Percentiles rank a stretch among this genome's conserved stretches.
Conservation (phyloP, 2,888 invertebrate genomes). For the Pharmacophagus antenor region DNA sequence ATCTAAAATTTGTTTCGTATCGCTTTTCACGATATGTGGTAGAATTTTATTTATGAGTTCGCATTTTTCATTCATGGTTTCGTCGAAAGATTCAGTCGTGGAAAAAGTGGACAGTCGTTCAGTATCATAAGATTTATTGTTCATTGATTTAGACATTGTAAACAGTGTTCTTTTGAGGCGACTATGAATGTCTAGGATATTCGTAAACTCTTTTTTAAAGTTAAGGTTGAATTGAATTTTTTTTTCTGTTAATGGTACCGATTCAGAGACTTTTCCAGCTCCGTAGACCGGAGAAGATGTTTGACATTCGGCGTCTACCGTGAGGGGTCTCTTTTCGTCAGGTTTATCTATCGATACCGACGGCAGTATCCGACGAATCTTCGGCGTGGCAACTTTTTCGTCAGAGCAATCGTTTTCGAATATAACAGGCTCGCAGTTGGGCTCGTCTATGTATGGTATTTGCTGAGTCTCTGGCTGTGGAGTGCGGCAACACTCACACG, state of each 20-base stretch:
- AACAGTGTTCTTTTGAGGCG: constrained; percentile 60
- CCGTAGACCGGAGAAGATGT: constrained; percentile 56
- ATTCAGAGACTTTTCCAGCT: constrained; percentile 34
- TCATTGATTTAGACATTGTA: constrained; percentile 59
- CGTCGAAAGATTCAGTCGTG: constrained; percentile 61
- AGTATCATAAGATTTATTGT: constrained; percentile 64
- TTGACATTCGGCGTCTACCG: constrained; percentile 67
- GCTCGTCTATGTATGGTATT: constrained; percentile 75
- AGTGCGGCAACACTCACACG: constrained; percentile 72
- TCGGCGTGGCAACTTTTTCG: constrained; percentile 60
- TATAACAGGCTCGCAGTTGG: constrained; percentile 69
- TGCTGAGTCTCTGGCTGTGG: constrained; percentile 67
- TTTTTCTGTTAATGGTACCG: constrained; percentile 39
- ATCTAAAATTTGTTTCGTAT: constrained; percentile 62
- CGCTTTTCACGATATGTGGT: constrained; percentile 47
- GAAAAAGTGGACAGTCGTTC: constrained; percentile 62
- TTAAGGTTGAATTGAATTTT: constrained; percentile 57
- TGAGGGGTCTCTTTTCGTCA: constrained; percentile 57
- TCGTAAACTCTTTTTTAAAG: constrained; percentile 51
- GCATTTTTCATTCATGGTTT: constrained; percentile 41
- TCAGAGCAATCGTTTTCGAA: constrained; percentile 62
- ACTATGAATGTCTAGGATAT: constrained; percentile 57
- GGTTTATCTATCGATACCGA: constrained; percentile 64
- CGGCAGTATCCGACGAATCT: constrained; percentile 69
- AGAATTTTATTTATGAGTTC: constrained; percentile 38